Conservation (phyloP, 2,797 vertebrate genomes). For the Dallia pectoralis region DNA sequence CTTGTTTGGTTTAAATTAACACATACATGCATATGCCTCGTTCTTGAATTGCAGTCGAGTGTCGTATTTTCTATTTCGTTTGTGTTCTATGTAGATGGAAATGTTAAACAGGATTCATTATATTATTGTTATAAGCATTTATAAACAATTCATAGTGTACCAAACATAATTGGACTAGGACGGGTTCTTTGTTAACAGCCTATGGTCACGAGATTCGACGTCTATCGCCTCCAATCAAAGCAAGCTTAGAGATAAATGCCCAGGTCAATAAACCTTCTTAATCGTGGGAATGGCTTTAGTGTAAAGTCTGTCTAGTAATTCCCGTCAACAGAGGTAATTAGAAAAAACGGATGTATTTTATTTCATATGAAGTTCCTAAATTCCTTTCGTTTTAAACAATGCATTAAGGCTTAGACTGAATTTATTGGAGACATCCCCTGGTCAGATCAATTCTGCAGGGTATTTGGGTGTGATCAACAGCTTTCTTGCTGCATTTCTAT, state of each 20-base stretch:
- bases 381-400: constrained; percentile 54
- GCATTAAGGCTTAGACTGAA: constrained; percentile 60
- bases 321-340: constrained; percentile 63
- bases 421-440: constrained; percentile 54
- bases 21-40: background rate
- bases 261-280: constrained; percentile 44
- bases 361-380: too few species aligned
- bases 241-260: background rate
- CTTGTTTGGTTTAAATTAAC: background rate
- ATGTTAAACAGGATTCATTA: background rate
- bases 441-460: constrained; percentile 76
- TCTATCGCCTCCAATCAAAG: background rate
- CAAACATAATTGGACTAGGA: background rate
- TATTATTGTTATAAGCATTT: background rate
- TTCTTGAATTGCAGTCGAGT: background rate
- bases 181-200: background rate
- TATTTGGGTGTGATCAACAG: constrained; percentile 84
- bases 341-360: constrained; percentile 50
- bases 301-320: constrained; percentile 51
- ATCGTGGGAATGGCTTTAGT: constrained; percentile 50
- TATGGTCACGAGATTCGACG: background rate
- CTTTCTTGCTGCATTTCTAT: constrained; percentile 68
- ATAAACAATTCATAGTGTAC: constrained; percentile 5
- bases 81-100: background rate
- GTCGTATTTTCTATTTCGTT: background rate